Base-by-base conservation (phyloP, 2,797 vertebrate species). In the Pampus argenteus region DNA sequence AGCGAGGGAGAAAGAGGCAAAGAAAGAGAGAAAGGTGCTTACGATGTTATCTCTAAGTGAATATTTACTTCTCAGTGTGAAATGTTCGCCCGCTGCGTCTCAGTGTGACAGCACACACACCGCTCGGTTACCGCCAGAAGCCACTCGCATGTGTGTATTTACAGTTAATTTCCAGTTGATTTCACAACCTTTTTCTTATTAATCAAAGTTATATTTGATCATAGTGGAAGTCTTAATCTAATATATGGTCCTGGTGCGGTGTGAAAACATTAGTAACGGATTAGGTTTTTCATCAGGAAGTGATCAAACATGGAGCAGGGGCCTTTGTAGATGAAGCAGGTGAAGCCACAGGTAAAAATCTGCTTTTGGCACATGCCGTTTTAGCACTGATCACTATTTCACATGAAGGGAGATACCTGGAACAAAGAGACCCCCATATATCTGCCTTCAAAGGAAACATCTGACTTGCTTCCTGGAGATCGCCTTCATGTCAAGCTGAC, bases 51-150 rank as follows among this genome's bases (percentile, higher is more conserved):
- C 84, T 79, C 42, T 70, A 59, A 89, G 82, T 83, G 76, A 86
- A 80, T 91, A 88, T 90, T 89, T 89, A 89, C 76, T 76, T 80
- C 78, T 76, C 84, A 78, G 85, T 74, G 66, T 85, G 83, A 83
- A 77, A 74, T 61, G 55, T 62, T 68, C 13, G 4, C 74, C 62
- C 74, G 78, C 76, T 74, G 81, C 77, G 70, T 81, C 74, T 60
- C 74, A 62, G 64, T 76, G 73, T 83, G 77, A 74, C 38, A 45
- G 31, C 61, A 25, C 52, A 42, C 62, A 57, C 75, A 40, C 64
- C 1, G 2, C 64, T 55, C 11, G 14, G 34, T 42, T 20, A 62
- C 47, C 59, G 59, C 76, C 65, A 52, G 47, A 14, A 81, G 71
- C 66, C 40, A 29, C 66, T 58, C 7, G 29, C 31, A 6, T 26